phyloP scores from a whole-genome alignment of 2,888 invertebrate species.

The Protodeltote pygarga region DNA sequence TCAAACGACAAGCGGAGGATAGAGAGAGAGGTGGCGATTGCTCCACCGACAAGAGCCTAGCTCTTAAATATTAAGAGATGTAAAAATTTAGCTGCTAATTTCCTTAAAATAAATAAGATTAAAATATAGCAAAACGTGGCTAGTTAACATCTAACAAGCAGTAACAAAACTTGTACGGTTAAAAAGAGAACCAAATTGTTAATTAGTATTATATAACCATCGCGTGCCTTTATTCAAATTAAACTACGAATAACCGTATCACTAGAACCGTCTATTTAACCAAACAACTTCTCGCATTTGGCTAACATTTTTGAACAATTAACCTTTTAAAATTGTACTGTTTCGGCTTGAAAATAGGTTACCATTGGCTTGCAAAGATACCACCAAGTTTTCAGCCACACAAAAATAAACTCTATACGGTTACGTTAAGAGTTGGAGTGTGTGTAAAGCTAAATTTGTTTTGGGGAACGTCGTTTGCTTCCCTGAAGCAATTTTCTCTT shows the following conservation, averaged over 20 bases:
- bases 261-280: constrained; percentile 44
- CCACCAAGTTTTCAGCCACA: background rate
- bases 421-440: constrained; percentile 17
- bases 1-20: too few species aligned
- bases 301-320: constrained; percentile 65
- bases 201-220: too few species aligned
- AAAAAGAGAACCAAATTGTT: too few species aligned
- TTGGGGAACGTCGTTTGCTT: constrained; percentile 35
- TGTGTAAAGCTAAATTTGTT: constrained; percentile 18
- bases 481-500: constrained; percentile 35
- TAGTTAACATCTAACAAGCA: too few species aligned
- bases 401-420: constrained; percentile 16
- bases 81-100: too few species aligned
- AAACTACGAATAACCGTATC: too few species aligned
- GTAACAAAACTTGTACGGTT: too few species aligned
- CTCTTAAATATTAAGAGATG: too few species aligned
- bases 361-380: constrained; percentile 22
- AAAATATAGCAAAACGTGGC: too few species aligned
- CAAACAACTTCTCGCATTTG: constrained; percentile 63
- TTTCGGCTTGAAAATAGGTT: constrained; percentile 42
- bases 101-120: too few species aligned
- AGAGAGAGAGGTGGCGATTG: too few species aligned
- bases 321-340: constrained; percentile 60
- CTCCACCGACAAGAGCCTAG: too few species aligned
- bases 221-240: constrained; percentile 23